phyloP scores from a whole-genome alignment of 2,888 invertebrate species.

The Eristalis intricaria region DNA sequence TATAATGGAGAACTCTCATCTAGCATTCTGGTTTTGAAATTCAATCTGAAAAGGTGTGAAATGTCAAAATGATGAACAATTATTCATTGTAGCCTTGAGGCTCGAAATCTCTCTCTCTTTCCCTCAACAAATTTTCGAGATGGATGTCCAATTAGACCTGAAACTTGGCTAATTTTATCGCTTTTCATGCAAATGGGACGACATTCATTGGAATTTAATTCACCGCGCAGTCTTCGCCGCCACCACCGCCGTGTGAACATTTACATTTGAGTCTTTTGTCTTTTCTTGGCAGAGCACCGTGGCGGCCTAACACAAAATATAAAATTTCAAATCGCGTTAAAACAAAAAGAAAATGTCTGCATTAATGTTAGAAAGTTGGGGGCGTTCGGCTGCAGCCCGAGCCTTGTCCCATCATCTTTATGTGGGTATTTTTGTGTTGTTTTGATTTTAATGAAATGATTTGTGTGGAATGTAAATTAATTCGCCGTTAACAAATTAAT shows the following conservation, averaged over 20 bases:
- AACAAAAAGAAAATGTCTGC: background rate
- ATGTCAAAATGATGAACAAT: background rate
- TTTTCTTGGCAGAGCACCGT: background rate
- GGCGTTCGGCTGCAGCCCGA: background rate
- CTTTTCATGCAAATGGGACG: background rate
- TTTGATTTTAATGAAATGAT: background rate
- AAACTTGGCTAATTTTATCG: background rate
- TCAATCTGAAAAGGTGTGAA: background rate
- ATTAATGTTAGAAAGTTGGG: conserved; percentile 11
- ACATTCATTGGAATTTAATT: background rate
- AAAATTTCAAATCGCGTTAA: background rate
- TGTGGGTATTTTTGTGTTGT: background rate
- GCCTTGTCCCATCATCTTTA: background rate
- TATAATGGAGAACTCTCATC: too few species aligned
- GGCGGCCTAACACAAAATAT: background rate
- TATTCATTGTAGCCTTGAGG: background rate
- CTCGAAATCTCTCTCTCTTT: background rate
- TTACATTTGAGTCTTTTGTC: background rate
- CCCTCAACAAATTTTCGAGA: background rate
- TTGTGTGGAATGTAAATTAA: background rate
- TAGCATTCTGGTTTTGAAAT: background rate
- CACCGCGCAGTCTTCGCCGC: background rate
- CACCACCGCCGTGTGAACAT: background rate
- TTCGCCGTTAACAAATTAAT: background rate
- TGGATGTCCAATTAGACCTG: background rate